Evolutionary conservation across 2,888 invertebrate genomes (phyloP), one percentile per base, ranked within the genome.

Genomic region (Euphydryas editha): DNA sequence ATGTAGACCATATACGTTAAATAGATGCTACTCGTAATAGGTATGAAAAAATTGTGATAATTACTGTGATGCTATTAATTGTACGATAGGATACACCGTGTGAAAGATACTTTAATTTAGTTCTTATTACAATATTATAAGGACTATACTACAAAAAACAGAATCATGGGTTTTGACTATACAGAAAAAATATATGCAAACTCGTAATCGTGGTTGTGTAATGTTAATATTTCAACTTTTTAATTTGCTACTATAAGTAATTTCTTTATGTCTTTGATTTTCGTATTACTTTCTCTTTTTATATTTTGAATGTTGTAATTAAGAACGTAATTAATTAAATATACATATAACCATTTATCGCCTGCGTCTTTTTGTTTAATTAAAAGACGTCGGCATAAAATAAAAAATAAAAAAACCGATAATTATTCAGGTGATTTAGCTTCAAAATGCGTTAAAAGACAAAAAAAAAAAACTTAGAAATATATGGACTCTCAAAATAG

Each of bases 111-210:
- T 8, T 11, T 11, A 46, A 11, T 46, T 1, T 57, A 39, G n/a
- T 21, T 1, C 21, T 57, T 57, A 57, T 15, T 2, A 5, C 42
- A 18, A 13, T 21, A 10, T 2, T 7, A 17, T 64, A 64, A 37
- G 17, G 36, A 11, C 30, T 18, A 30, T 36, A 54, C 42, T 15
- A 15, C 30, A 30, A 2, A n/a, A 30, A 30, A 30, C 30, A 24
- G 2, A 30, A 30, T 30, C 0, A 1, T 30, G 5, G 30, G 30
- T 30, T 30, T 30, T 30, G 5, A 8, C n/a, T 30, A 8, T 30
- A 57, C 51, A 64, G 57, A 55, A 65, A 68, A 68, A 68, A 61
- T 62, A 55, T 65, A 59, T 44, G 57, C 64, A 51, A 37, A 56
- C 42, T 46, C 61, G 55, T 65, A 62, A 64, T 59, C 51, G 24